phyloP scores from a whole-genome alignment of 2,113 vertebrate genomes.

The Pithys albifrons region DNA sequence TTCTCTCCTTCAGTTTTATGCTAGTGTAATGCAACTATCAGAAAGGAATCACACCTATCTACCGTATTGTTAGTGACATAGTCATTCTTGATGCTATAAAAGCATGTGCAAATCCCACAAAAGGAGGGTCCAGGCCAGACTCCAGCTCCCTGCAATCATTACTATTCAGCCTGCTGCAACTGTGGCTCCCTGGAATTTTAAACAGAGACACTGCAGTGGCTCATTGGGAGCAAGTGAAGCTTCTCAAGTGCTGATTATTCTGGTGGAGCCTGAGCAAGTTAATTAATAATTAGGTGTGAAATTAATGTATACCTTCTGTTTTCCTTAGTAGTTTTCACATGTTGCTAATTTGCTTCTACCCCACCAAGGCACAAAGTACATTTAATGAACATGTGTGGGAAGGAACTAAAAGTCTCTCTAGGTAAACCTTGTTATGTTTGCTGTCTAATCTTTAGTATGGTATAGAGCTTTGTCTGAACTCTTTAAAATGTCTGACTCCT shows the following conservation, averaged over 20 bases:
- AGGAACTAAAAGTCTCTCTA: neutral
- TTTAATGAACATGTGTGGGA: neutral
- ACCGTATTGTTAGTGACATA: neutral
- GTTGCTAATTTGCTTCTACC: constrained; percentile 16
- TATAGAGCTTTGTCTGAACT: neutral
- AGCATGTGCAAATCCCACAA: neutral
- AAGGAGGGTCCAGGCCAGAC: accelerated
- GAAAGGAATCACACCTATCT: neutral
- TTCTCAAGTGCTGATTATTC: constrained; percentile 37
- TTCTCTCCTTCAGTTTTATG: neutral
- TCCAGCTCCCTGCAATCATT: neutral
- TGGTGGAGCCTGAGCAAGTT: constrained; percentile 21
- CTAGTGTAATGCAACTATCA: neutral
- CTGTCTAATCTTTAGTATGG: neutral
- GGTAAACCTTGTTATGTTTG: neutral
- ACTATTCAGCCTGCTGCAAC: neutral
- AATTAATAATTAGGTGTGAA: constrained; percentile 59
- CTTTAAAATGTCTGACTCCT: neutral
- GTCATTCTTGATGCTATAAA: neutral
- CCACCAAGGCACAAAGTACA: neutral
- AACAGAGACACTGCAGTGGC: neutral
- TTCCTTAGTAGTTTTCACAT: neutral
- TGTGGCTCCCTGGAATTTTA: constrained; percentile 6
- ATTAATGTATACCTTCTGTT: constrained; percentile 49
- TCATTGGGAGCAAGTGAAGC: constrained; percentile 13